Conservation (phyloP, 2,113 vertebrate genomes). For the Elgaria multicarinata region DNA sequence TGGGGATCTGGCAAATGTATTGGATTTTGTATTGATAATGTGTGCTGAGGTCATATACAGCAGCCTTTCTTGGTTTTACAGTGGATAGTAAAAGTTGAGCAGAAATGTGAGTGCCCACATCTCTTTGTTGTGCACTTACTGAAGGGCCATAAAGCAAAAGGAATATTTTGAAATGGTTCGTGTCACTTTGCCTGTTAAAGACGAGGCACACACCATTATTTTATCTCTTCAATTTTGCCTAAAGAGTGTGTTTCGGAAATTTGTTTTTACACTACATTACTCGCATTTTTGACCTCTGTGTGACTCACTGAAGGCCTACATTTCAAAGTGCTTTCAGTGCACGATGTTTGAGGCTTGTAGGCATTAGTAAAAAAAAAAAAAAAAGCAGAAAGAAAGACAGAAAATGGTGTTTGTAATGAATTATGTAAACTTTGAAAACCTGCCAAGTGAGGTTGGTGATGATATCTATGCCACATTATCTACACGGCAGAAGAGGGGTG, state of each 20-base stretch:
- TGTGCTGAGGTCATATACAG: background rate
- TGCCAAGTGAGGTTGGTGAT: slow-evolving; percentile 1
- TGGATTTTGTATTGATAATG: background rate
- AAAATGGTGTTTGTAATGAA: background rate
- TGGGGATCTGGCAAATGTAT: background rate
- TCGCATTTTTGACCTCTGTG: slow-evolving; percentile 9
- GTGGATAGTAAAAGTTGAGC: background rate
- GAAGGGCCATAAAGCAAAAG: background rate
- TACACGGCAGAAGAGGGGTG: background rate
- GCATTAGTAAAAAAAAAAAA: background rate
- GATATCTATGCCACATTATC: slow-evolving; percentile 12
- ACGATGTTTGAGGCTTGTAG: background rate
- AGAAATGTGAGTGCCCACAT: background rate
- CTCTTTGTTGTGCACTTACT: background rate
- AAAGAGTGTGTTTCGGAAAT: slow-evolving; percentile 9
- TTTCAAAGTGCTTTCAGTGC: slow-evolving; percentile 15
- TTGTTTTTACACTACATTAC: slow-evolving; percentile 12
- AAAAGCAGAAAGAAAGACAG: too few species aligned
- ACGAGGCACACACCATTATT: background rate
- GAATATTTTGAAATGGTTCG: background rate
- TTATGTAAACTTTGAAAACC: slow-evolving; percentile 16
- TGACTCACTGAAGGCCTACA: slow-evolving; percentile 12
- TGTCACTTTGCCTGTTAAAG: background rate
- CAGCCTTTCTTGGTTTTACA: background rate
- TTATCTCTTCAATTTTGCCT: background rate